A percentile compares a stretch with the other conserved stretches of the same genome.
Conservation (phyloP, 2,113 vertebrate species). For the Tachysurus fulvidraco region DNA sequence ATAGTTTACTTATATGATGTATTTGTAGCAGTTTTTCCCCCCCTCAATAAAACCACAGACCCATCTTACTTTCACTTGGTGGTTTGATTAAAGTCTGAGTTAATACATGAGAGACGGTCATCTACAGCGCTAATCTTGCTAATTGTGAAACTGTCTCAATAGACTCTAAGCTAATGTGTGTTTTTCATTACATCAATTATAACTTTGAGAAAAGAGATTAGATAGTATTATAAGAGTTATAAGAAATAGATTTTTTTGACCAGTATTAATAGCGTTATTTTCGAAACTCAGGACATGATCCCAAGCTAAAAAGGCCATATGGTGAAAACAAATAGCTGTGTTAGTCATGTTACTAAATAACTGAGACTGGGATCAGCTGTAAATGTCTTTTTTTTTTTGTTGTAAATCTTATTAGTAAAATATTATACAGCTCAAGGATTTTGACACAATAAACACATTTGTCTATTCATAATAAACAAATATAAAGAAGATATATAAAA, state of each 20-base stretch:
- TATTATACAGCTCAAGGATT: not conserved
- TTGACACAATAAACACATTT: not conserved
- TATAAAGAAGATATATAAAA: not conserved
- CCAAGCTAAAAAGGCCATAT: not conserved
- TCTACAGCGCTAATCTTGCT: not conserved
- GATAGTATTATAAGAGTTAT: not conserved
- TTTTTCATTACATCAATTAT: no score
- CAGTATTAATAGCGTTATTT: not conserved
- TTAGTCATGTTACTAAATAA: not conserved
- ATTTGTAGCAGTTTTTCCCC: conserved; percentile 61
- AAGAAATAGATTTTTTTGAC: not conserved
- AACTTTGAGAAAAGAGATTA: not conserved
- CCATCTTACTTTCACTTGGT: conserved; percentile 18
- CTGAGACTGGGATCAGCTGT: not conserved
- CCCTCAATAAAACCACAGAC: conserved; percentile 61
- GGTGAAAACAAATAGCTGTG: not conserved
- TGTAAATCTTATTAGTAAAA: not conserved
- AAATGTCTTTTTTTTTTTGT: not conserved
- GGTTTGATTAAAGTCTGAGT: not conserved
- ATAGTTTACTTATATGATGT: conserved; percentile 60
- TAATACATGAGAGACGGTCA: not conserved
- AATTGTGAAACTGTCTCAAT: not conserved
- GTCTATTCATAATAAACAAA: not conserved
- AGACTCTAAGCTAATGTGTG: not conserved
- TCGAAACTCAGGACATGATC: not conserved